Percentiles rank a stretch among this genome's conserved stretches.
Evolutionary conservation across 2,113 vertebrate species (phyloP).

Genomic region (Sylvilagus bachmani): DNA sequence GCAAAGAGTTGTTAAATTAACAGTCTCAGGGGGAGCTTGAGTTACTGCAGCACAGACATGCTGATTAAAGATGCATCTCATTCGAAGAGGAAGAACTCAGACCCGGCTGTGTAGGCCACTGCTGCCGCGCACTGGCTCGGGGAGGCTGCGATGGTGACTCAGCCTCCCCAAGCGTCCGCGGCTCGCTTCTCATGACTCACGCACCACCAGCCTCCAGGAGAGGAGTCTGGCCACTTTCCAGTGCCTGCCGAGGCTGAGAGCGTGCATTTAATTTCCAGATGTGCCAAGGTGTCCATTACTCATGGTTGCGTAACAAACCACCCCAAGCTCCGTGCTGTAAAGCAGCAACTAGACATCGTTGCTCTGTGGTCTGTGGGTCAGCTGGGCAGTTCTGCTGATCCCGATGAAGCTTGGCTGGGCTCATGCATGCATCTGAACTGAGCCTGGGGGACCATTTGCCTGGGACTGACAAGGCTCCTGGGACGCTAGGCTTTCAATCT

Average conservation of each 20-base stretch:
- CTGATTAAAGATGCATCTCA: constrained; percentile 6
- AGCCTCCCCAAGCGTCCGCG: background rate
- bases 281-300: too few relatives aligned
- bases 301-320: background rate
- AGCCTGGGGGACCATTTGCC: background rate
- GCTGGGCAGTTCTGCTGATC: background rate
- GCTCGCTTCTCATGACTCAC: background rate
- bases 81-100: background rate
- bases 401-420: background rate
- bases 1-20: constrained; percentile 89
- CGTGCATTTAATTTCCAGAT: background rate
- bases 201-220: background rate
- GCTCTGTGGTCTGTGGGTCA: background rate
- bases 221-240: background rate
- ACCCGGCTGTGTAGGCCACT: accelerated
- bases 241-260: background rate
- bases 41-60: constrained; percentile 90
- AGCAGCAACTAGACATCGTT: background rate
- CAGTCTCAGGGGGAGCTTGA: constrained; percentile 88
- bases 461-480: background rate
- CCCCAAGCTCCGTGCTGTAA: background rate
- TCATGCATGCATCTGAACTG: background rate
- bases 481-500: background rate
- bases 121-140: background rate
- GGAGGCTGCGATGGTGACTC: background rate